A percentile compares a stretch with the other conserved stretches of the same genome.
phyloP scores from a whole-genome alignment of 2,113 vertebrate genomes.

The Mesoclemmys tuberculata region DNA sequence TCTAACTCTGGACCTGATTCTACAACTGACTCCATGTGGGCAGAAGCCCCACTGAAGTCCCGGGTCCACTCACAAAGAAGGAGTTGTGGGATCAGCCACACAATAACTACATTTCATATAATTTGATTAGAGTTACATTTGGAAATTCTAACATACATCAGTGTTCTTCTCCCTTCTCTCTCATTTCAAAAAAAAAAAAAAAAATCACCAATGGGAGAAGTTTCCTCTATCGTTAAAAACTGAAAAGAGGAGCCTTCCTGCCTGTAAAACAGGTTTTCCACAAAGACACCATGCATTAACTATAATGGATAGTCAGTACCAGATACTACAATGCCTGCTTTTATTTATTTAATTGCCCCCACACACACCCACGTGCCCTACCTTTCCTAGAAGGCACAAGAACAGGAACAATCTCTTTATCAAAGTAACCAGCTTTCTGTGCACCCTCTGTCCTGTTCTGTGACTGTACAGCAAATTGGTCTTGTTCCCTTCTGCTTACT shows the following conservation, averaged over 20 bases:
- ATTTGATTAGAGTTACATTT: neutral
- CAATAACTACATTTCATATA: neutral
- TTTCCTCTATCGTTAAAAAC: neutral
- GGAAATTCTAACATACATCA: neutral
- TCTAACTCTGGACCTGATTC: neutral
- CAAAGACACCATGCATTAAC: neutral
- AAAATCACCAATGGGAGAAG: no score
- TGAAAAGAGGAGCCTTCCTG: neutral
- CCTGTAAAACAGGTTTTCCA: neutral
- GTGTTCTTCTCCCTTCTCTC: neutral
- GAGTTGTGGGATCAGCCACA: neutral
- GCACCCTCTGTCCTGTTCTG: constrained; percentile 91
- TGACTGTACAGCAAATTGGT: constrained; percentile 86
- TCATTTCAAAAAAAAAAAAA: no score
- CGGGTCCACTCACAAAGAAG: neutral
- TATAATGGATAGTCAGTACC: neutral
- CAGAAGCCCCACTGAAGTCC: neutral
- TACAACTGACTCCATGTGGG: neutral
- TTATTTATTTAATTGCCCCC: neutral
- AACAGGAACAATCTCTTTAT: constrained; percentile 93
- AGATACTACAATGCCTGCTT: neutral
- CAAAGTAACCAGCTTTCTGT: constrained; percentile 92
- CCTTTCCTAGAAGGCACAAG: constrained; percentile 91
- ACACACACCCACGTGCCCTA: constrained; percentile 1
- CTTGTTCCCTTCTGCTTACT: constrained; percentile 90